phyloP scores from a whole-genome alignment of 2,113 vertebrate species.

The Collichthys lucidus region DNA sequence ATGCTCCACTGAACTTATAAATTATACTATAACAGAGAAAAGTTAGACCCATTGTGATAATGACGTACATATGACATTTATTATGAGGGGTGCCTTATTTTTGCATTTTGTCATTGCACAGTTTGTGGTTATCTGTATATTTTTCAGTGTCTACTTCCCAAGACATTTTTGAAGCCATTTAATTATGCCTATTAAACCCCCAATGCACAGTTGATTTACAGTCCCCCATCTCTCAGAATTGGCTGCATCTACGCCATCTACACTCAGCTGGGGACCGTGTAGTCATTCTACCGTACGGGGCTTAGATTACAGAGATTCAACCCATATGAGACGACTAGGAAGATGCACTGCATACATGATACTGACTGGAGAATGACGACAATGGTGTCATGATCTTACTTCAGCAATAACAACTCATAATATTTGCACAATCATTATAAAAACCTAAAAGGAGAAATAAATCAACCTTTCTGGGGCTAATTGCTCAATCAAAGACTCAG shows the following conservation, averaged over 20 bases:
- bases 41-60: background rate
- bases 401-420: background rate
- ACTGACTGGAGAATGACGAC: background rate
- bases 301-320: conserved; percentile 4
- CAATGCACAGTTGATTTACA: conserved; percentile 11
- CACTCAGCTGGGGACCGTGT: conserved; percentile 1
- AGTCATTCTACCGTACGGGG: background rate
- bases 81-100: background rate
- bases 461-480: background rate
- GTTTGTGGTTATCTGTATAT: background rate
- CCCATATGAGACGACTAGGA: background rate
- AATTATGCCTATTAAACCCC: conserved; percentile 41
- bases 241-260: conserved; percentile 23
- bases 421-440: background rate
- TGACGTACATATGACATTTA: background rate
- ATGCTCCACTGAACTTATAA: background rate
- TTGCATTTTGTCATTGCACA: background rate
- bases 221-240: conserved; percentile 4
- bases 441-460: no score
- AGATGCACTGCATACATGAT: background rate
- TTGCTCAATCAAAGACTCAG: background rate
- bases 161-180: conserved; percentile 7
- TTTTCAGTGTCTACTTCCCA: background rate
- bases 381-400: background rate
- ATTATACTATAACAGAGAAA: background rate